Percentiles rank a stretch among this genome's conserved stretches.
phyloP scores from a whole-genome alignment of 2,888 invertebrate genomes.

The Cheiracanthium punctorium region DNA sequence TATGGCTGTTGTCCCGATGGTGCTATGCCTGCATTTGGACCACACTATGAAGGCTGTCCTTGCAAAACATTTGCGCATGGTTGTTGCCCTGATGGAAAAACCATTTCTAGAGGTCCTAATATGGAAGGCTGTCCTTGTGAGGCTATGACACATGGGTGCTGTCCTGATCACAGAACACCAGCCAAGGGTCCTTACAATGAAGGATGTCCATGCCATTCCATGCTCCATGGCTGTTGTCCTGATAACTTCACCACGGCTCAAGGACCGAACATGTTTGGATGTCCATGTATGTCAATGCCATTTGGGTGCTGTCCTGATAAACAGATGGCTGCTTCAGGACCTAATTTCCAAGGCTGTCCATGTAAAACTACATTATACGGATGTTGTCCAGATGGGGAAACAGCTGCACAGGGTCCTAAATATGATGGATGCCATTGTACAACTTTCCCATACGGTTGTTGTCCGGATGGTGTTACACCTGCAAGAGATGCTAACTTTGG shows the following conservation, averaged over 20 bases:
- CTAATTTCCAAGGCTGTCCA: conserved; percentile 81
- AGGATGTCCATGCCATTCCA: conserved; percentile 80
- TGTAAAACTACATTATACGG: conserved; percentile 77
- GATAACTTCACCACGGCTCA: conserved; percentile 86
- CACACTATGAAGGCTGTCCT: conserved; percentile 72
- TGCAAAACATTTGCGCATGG: conserved; percentile 72
- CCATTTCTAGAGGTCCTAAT: conserved; percentile 79
- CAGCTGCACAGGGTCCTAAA: conserved; percentile 72
- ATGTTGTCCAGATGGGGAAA: conserved; percentile 77
- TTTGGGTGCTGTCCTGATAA: conserved; percentile 93
- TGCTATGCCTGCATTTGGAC: conserved; percentile 73
- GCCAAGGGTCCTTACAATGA: conserved; percentile 80
- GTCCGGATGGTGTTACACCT: conserved; percentile 87
- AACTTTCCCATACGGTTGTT: conserved; percentile 87
- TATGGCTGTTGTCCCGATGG: conserved; percentile 76
- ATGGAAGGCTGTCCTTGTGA: conserved; percentile 73
- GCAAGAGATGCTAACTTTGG: conserved; percentile 84
- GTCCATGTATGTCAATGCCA: conserved; percentile 74
- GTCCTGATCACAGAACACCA: conserved; percentile 75
- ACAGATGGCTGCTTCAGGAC: conserved; percentile 77
- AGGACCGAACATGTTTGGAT: conserved; percentile 83
- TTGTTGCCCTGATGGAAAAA: conserved; percentile 84
- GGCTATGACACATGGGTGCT: conserved; percentile 79
- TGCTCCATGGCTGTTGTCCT: conserved; percentile 89
- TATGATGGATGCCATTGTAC: conserved; percentile 78